Base-by-base conservation (phyloP, 92 coral and sea anemone species). In the Phenganax stokvisi region DNA sequence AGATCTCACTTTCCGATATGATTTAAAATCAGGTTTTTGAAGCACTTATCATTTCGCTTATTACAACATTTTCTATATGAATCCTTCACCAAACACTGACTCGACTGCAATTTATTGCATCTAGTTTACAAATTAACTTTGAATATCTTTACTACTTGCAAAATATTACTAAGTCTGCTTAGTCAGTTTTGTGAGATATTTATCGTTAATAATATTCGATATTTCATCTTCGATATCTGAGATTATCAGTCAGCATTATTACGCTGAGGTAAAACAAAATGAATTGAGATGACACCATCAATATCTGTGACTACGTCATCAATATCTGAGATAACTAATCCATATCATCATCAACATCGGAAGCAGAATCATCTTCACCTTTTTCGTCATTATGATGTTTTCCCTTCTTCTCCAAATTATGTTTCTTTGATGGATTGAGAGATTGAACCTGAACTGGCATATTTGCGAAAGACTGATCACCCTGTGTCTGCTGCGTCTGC, bases 371-470 rank as follows among this genome's bases (percentile, higher is more conserved):
- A 66, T 66, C 72, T 27, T 66, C 72, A 30, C 31, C 44, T 10
- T 10, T 30, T 27, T 66, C 72, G 11, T 66, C 72, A 51, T 66
- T 13, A 66, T 66, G 72, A 66, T 66, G 72, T 66, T 66, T 66
- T 66, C 25, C 47, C 10, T 54, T 54, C 16, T 54, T 28, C 15
- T 74, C 79, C 30, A 74, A 28, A 53, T 74, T 74, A 74, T 74
- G 79, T n/a, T 74, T 74, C 56, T 63, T 54, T 7, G 79, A 52
- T 12, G 77, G 10, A 51, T 17, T 72, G 6, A 74, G 61, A n/a
- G 59, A 51, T 74, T 74, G 79, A 74, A 52, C 61, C 62, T 74
- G 79, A 10, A 74, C 79, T 3, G 79, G 79, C 62, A 74, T 16
- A 15, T 55, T 12, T 54, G 63, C 15, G 6, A 54, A 15, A 31